These are phyloP conservation scores for Heliornis fulica DNA, from an alignment of 2,113 vertebrate genomes.

Conservation along the genomic window DNA sequence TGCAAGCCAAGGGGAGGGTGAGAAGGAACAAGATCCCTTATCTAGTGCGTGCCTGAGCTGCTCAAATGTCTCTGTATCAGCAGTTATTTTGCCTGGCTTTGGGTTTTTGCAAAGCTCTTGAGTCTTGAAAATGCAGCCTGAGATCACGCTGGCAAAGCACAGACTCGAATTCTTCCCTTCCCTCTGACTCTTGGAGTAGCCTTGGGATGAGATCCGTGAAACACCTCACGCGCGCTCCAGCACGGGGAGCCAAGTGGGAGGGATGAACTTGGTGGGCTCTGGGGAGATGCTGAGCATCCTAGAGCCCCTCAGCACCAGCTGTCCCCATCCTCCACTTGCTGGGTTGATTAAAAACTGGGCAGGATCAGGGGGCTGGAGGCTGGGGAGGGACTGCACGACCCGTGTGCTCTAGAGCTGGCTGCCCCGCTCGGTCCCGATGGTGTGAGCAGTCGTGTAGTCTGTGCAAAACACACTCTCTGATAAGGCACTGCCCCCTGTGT, in stretches of 20 bases:
- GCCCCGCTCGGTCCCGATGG: background rate
- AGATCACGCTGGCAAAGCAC: background rate
- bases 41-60: constrained; percentile 39
- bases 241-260: background rate
- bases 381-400: too few relatives aligned
- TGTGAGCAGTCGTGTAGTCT: fast-evolving
- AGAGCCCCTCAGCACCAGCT: too few relatives aligned
- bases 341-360: background rate
- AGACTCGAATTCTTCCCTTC: background rate
- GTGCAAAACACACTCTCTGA: fast-evolving
- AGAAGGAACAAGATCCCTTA: constrained; percentile 55
- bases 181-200: background rate
- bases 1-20: constrained; percentile 38
- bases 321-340: background rate
- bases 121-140: background rate
- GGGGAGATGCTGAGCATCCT: background rate
- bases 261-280: background rate
- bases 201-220: background rate
- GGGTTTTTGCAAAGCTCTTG: constrained; percentile 41
- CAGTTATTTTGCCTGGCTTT: constrained; percentile 50
- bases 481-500: background rate
- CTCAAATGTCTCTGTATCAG: constrained; percentile 52
- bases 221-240: fast-evolving
- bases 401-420: too few relatives aligned
- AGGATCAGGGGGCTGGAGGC: background rate